These are phyloP conservation scores for Catharus bicknelli DNA, from an alignment of 2,113 vertebrate species.

Conservation along the genomic window DNA sequence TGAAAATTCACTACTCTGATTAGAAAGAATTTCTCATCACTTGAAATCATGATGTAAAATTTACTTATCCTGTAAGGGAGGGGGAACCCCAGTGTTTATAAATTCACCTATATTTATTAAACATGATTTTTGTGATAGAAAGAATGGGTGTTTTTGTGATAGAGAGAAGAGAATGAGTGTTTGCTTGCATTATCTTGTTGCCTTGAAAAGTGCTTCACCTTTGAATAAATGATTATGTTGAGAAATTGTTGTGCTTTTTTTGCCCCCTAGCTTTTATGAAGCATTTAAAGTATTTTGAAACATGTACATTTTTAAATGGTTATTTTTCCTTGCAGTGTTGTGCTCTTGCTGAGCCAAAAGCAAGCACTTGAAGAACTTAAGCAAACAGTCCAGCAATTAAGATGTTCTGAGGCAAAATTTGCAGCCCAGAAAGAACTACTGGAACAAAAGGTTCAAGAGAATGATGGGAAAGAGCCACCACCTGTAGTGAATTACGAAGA, in stretches of 20 bases:
- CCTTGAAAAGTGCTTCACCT: neutral
- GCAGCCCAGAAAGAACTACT: conserved; percentile 89
- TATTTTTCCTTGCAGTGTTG: conserved; percentile 75
- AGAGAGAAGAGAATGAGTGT: neutral
- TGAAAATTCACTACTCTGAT: neutral
- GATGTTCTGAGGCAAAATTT: conserved; percentile 87
- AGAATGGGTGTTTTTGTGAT: neutral
- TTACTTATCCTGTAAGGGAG: neutral
- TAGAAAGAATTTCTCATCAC: neutral
- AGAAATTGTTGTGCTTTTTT: neutral
- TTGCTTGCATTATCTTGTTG: neutral
- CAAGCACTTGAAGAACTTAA: conserved; percentile 90
- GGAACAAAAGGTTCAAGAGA: conserved; percentile 89
- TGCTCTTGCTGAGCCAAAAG: conserved; percentile 90
- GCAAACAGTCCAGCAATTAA: conserved; percentile 90
- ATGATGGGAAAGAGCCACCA: conserved; percentile 88
- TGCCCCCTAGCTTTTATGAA: neutral
- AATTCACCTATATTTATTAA: neutral
- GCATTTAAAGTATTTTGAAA: neutral
- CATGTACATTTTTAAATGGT: neutral
- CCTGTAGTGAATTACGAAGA: conserved; percentile 93
- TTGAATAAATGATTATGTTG: neutral
- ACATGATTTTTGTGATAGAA: neutral
- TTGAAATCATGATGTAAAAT: neutral
- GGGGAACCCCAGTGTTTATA: neutral